phyloP scores from a whole-genome alignment of 2,888 invertebrate species.

The Thera britannica region DNA sequence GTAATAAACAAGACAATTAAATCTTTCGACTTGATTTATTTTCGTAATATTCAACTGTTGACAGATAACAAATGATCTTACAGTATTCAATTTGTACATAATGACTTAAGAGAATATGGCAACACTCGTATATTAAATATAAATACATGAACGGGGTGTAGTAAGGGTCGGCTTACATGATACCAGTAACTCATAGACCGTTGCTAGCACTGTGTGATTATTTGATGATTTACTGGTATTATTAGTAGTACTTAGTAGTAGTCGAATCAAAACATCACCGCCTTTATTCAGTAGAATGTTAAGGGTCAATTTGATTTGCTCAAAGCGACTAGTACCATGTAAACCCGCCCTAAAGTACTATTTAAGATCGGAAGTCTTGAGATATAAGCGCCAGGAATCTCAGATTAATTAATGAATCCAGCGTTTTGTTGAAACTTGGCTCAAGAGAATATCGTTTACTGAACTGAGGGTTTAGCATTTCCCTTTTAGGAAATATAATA shows the following conservation, averaged over 20 bases:
- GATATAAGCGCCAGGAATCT: slow-evolving; percentile 38
- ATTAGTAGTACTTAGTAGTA: too few relatives aligned
- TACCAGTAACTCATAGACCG: slow-evolving; percentile 7
- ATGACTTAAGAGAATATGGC: slow-evolving; percentile 85
- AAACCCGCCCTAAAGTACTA: slow-evolving; percentile 30
- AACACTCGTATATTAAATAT: slow-evolving; percentile 83
- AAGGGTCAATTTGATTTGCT: neutral
- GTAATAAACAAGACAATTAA: slow-evolving; percentile 55
- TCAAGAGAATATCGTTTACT: slow-evolving; percentile 30
- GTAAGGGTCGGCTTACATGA: slow-evolving; percentile 34
- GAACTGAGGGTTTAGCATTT: slow-evolving; percentile 16
- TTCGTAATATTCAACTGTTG: slow-evolving; percentile 85
- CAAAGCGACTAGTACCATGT: slow-evolving; percentile 15
- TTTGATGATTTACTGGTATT: neutral
- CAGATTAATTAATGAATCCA: slow-evolving; percentile 40
- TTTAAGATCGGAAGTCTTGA: slow-evolving; percentile 42
- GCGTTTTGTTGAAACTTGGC: slow-evolving; percentile 19
- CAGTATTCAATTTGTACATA: slow-evolving; percentile 84
- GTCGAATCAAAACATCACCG: too few relatives aligned
- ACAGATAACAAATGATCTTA: slow-evolving; percentile 85
- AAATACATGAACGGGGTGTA: slow-evolving; percentile 64
- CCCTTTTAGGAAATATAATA: neutral
- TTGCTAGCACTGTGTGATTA: neutral
- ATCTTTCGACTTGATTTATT: slow-evolving; percentile 78
- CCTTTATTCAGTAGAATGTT: too few relatives aligned